phyloP scores from a whole-genome alignment of 2,797 vertebrate genomes.

The Microctenopoma steveboyesi region DNA sequence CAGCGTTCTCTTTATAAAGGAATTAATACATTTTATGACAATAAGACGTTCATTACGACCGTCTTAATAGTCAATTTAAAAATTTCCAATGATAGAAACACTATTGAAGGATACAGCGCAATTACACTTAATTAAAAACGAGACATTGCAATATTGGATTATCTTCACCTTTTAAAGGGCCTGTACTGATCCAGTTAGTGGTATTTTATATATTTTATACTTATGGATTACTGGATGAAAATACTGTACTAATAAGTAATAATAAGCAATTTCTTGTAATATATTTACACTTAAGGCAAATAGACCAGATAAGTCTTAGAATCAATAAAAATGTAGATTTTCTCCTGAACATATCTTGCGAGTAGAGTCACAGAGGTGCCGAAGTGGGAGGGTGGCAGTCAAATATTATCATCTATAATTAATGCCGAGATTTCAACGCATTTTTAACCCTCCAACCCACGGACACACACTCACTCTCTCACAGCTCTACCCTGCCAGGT shows the following conservation, averaged over 20 bases:
- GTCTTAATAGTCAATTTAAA: not conserved
- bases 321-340: constrained; percentile 6
- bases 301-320: constrained; percentile 5
- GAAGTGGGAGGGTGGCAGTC: constrained; percentile 16
- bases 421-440: constrained; percentile 44
- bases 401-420: constrained; percentile 54
- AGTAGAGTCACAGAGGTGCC: not conserved
- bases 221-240: too few relatives aligned
- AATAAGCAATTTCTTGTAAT: not conserved
- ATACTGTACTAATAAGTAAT: not conserved
- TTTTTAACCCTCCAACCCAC: constrained; percentile 32
- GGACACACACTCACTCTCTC: not conserved
- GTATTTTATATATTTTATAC: too few relatives aligned
- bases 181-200: too few relatives aligned
- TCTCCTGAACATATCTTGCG: constrained; percentile 17
- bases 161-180: too few relatives aligned
- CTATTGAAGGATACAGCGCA: not conserved
- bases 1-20: constrained; percentile 6
- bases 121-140: not conserved
- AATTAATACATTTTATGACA: constrained; percentile 13
- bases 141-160: too few relatives aligned
- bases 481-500: constrained; percentile 1
- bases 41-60: not conserved
- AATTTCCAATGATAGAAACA: not conserved
- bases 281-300: not conserved